Percentiles rank a stretch among this genome's conserved stretches.
phyloP scores from a whole-genome alignment of 2,113 vertebrate species.

The Osmerus eperlanus region DNA sequence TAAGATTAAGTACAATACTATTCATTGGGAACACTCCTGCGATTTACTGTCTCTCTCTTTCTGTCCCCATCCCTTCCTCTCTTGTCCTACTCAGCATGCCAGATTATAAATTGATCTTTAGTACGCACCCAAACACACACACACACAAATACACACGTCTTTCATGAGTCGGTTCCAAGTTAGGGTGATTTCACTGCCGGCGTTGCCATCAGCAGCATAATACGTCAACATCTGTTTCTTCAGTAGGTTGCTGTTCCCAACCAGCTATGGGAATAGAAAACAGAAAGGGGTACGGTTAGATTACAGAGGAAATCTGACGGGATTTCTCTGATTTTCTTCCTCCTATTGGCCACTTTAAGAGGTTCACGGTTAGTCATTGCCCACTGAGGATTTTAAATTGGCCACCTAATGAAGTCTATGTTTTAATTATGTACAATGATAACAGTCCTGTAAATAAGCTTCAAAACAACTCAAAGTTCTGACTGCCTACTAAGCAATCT shows the following conservation, averaged over 20 bases:
- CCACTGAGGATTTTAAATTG: not conserved
- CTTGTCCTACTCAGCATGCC: not conserved
- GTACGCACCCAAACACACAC: not conserved
- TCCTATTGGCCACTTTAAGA: not conserved
- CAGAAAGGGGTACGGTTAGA: not conserved
- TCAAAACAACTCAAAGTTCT: not conserved
- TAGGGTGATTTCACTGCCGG: slow-evolving; percentile 62
- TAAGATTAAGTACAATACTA: no score
- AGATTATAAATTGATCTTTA: no score
- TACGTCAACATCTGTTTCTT: slow-evolving; percentile 75
- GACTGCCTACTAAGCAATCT: not conserved
- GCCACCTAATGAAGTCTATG: no score
- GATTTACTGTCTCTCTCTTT: not conserved
- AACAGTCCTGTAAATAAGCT: no score
- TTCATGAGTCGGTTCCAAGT: slow-evolving; percentile 77
- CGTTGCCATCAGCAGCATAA: slow-evolving; percentile 36
- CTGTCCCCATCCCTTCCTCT: not conserved
- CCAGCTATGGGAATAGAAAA: slow-evolving; percentile 56
- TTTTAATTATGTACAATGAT: no score
- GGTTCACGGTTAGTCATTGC: not conserved
- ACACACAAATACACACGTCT: slow-evolving; percentile 55
- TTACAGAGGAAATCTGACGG: not conserved
- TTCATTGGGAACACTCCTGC: no score
- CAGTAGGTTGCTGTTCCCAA: slow-evolving; percentile 70
- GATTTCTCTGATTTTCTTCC: no score